phyloP scores from a whole-genome alignment of 2,113 vertebrate genomes.

The Coptodon bakossiorum region DNA sequence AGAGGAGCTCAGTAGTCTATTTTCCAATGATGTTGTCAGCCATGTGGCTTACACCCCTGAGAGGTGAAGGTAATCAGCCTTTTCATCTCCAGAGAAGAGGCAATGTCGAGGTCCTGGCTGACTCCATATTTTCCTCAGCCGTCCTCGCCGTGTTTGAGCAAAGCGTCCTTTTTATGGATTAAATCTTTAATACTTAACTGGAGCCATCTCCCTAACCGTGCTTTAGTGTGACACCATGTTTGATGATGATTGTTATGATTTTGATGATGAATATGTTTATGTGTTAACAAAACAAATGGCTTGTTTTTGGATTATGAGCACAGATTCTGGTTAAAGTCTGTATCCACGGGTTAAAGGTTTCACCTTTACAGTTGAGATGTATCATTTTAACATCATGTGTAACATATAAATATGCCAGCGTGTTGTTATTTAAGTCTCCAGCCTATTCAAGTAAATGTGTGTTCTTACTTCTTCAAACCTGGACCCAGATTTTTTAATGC shows the following conservation, averaged over 20 bases:
- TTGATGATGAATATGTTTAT: background rate
- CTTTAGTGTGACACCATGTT: background rate
- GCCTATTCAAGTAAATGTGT: background rate
- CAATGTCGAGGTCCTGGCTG: constrained; percentile 42
- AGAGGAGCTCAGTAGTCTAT: constrained; percentile 70
- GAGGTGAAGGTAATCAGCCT: constrained; percentile 74
- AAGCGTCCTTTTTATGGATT: background rate
- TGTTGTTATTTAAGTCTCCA: background rate
- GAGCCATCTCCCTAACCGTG: background rate
- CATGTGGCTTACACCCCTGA: constrained; percentile 70
- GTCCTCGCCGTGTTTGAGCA: background rate
- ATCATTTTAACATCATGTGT: background rate
- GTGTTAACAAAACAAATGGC: background rate
- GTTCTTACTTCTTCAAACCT: background rate
- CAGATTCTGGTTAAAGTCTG: background rate
- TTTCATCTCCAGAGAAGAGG: constrained; percentile 71
- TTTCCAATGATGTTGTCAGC: constrained; percentile 77
- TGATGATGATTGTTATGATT: background rate
- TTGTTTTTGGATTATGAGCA: background rate
- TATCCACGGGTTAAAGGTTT: background rate
- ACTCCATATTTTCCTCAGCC: constrained; percentile 52
- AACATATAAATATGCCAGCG: background rate
- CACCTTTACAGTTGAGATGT: background rate
- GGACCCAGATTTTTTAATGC: background rate
- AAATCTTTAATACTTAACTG: background rate